These are phyloP conservation scores for Helicoverpa assulta DNA, from an alignment of 2,888 invertebrate species.

Conservation along the genomic window DNA sequence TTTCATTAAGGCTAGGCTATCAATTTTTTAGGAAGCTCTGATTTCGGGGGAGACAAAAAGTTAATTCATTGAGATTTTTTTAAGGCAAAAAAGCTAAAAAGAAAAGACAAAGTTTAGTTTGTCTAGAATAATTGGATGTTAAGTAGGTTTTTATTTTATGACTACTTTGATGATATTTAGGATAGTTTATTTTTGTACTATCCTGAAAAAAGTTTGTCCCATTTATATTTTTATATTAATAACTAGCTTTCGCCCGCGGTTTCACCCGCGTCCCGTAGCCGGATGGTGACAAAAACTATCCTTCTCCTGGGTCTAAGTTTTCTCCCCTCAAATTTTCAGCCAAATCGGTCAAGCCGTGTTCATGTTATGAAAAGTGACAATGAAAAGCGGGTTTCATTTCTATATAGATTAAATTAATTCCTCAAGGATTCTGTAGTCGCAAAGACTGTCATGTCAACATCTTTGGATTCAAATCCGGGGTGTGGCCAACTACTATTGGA, in stretches of 20 bases:
- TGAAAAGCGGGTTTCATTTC: too few relatives aligned
- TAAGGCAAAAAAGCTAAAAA: background rate
- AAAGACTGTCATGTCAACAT: too few relatives aligned
- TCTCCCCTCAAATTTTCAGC: too few relatives aligned
- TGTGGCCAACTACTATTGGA: background rate
- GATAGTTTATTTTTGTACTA: background rate
- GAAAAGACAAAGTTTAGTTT: slow-evolving; percentile 16
- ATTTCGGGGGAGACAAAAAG: slow-evolving; percentile 27
- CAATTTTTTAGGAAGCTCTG: slow-evolving; percentile 42
- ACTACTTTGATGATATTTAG: background rate
- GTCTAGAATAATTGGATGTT: slow-evolving; percentile 13
- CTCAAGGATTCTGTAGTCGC: background rate
- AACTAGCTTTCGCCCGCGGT: too few relatives aligned
- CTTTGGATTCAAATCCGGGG: background rate
- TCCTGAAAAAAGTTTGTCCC: background rate
- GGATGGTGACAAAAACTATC: too few relatives aligned
- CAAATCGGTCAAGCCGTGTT: too few relatives aligned
- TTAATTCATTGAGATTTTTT: slow-evolving; percentile 22
- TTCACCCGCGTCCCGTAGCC: too few relatives aligned
- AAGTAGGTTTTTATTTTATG: slow-evolving; percentile 6
- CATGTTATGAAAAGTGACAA: too few relatives aligned
- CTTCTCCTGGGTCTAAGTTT: too few relatives aligned
- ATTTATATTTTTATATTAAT: too few relatives aligned
- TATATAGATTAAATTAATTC: background rate
- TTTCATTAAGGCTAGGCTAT: slow-evolving; percentile 48